Evolutionary conservation across 2,113 vertebrate genomes (phyloP).

Genomic region (Peromyscus maniculatus): DNA sequence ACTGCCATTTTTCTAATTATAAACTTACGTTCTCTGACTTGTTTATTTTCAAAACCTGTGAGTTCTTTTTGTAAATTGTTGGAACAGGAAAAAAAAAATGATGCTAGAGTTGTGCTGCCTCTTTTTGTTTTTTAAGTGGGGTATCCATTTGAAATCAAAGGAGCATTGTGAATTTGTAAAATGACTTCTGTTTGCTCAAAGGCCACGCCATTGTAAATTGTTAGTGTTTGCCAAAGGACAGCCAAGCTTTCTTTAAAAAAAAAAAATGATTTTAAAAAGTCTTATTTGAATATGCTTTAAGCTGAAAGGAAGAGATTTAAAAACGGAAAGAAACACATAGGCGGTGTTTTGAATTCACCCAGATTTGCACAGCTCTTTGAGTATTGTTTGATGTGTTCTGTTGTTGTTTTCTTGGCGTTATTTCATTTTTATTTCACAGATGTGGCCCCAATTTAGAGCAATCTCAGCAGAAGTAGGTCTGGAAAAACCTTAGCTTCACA

Average conservation of each 20-base stretch:
- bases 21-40: constrained; percentile 88
- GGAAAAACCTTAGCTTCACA: constrained; percentile 78
- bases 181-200: constrained; percentile 88
- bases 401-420: constrained; percentile 69
- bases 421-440: constrained; percentile 70
- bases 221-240: constrained; percentile 92
- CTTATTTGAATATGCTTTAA: constrained; percentile 95
- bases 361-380: constrained; percentile 90
- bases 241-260: constrained; percentile 94
- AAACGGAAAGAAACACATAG: constrained; percentile 74
- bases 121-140: constrained; percentile 87
- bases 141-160: constrained; percentile 92
- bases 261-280: constrained; percentile 84
- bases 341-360: constrained; percentile 88
- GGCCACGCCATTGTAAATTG: constrained; percentile 93
- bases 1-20: constrained; percentile 92
- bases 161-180: constrained; percentile 97
- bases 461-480: constrained; percentile 65
- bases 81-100: constrained; percentile 84
- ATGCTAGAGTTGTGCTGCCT: constrained; percentile 90
- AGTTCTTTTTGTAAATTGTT: constrained; percentile 91
- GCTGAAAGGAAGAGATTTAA: constrained; percentile 78
- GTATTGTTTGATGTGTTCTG: constrained; percentile 82
- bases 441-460: constrained; percentile 72
- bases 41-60: constrained; percentile 90